phyloP scores from a whole-genome alignment of 1,140 invertebrate genomes.

The Scylla paramamosain region DNA sequence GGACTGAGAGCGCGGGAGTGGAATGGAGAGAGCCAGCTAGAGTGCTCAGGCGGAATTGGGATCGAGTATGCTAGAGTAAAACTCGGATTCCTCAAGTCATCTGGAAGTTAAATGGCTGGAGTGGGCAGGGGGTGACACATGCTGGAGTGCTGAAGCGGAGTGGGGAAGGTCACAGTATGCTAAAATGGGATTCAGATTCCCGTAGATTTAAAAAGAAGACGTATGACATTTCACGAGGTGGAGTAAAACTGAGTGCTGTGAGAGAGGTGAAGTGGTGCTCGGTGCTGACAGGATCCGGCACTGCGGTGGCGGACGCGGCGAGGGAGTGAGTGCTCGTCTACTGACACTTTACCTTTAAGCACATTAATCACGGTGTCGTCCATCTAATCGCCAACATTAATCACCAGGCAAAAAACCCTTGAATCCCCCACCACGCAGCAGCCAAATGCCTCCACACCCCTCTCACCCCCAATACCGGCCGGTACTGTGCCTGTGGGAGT shows the following conservation, averaged over 20 bases:
- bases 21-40: not conserved
- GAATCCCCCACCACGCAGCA: not conserved
- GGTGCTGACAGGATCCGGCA: not conserved
- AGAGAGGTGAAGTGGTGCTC: too few relatives aligned
- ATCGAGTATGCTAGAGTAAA: not conserved
- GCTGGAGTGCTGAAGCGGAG: too few relatives aligned
- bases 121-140: too few relatives aligned
- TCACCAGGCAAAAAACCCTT: not conserved
- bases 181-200: too few relatives aligned
- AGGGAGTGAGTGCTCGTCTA: not conserved
- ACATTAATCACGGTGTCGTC: constrained; percentile 9
- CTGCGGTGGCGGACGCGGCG: not conserved
- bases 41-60: not conserved
- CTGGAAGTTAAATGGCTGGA: too few relatives aligned
- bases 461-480: too few relatives aligned
- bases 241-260: too few relatives aligned
- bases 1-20: not conserved
- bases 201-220: too few relatives aligned
- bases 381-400: not conserved
- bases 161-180: too few relatives aligned
- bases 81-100: not conserved
- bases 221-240: too few relatives aligned
- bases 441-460: not conserved
- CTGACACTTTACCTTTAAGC: not conserved
- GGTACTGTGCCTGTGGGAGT: too few relatives aligned